Base-by-base conservation (phyloP, 2,888 invertebrate species). In the Melanostoma mellinum region DNA sequence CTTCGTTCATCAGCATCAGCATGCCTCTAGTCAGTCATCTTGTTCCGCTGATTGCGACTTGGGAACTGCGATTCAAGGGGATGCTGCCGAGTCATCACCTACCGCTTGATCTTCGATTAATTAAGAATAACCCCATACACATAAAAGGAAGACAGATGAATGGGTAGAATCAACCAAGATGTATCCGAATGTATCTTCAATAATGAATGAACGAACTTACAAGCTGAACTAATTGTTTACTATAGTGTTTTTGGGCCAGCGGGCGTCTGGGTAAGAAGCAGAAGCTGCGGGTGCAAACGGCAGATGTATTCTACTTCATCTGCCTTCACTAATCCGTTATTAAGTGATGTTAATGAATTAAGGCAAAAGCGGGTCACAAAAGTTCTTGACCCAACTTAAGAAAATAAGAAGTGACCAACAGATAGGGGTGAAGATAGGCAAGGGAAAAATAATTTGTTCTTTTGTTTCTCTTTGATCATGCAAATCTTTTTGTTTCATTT, bases 21-120 rank as follows among this genome's bases (percentile, higher is more conserved):
- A 55, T 46, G 40, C 65, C 40, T 52, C 10, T 36, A 48, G 52
- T 55, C 75, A 60, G 52, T 74, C 74, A 50, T 79, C 60, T 50
- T 50, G 67, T 67, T 53, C 40, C 42, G 72, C 30, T 82, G 71
- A 77, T 77, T 75, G 55, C 20, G 42, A 52, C 38, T 61, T 61
- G 35, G 33, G 38, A 53, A 53, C 53, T 53, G 42, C 3, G 40
- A 75, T 68, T 75, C 78, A 73, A 73, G 52, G 61, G 56, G 67
- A 63, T 63, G 71, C 36, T 61, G 71, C n/a, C 68, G 63, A 65
- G 78, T 71, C 79, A 67, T 68, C 84, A 84, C 79, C 84, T 84
- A 78, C 67, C 8, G 79, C 74, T 65, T 79, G 79, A 75, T 84
- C 84, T 84, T 84, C 75, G 71, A 84, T 84, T 79, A 84, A 84